Evolutionary conservation across 53 echinoderm and acorn worm genomes (phyloP).

Genomic region (Paelopatides confundens): DNA sequence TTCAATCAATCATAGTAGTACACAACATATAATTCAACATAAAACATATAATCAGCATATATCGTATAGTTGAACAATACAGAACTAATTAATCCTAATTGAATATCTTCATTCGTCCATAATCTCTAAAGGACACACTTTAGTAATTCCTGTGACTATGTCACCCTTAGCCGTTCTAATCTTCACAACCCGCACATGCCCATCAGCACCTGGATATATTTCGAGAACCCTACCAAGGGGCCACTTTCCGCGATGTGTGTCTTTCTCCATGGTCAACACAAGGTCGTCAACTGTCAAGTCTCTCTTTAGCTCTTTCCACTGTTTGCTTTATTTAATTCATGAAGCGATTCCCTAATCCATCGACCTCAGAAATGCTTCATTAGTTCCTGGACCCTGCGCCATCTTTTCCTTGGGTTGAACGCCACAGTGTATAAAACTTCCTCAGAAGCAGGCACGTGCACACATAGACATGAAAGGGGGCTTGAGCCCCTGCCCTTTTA

Average conservation of each 20-base stretch:
- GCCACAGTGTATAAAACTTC: not conserved
- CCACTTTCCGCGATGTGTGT: not conserved
- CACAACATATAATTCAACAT: too few species aligned
- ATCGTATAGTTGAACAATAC: too few species aligned
- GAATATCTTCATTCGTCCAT: too few species aligned
- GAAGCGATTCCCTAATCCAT: slow-evolving; percentile 29
- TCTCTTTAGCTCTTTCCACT: slow-evolving; percentile 21
- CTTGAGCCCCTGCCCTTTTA: too few species aligned
- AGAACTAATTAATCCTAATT: too few species aligned
- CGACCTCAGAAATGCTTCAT: slow-evolving; percentile 24
- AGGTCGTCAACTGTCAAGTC: slow-evolving; percentile 18
- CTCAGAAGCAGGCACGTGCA: not conserved
- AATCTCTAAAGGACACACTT: slow-evolving; percentile 21
- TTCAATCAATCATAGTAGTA: too few species aligned
- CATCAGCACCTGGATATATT: slow-evolving; percentile 19
- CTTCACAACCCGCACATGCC: slow-evolving; percentile 45
- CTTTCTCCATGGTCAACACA: slow-evolving; percentile 1
- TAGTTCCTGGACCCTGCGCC: slow-evolving; percentile 43
- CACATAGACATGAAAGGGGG: too few species aligned
- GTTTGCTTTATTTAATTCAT: slow-evolving; percentile 6
- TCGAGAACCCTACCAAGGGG: not conserved
- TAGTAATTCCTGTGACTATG: slow-evolving; percentile 1
- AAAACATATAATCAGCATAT: too few species aligned
- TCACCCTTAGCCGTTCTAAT: slow-evolving; percentile 16
- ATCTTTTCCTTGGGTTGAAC: slow-evolving; percentile 26